Percentiles rank a stretch among this genome's conserved stretches.
Evolutionary conservation across 2,797 vertebrate species (phyloP).

Genomic region (Sciurus carolinensis): DNA sequence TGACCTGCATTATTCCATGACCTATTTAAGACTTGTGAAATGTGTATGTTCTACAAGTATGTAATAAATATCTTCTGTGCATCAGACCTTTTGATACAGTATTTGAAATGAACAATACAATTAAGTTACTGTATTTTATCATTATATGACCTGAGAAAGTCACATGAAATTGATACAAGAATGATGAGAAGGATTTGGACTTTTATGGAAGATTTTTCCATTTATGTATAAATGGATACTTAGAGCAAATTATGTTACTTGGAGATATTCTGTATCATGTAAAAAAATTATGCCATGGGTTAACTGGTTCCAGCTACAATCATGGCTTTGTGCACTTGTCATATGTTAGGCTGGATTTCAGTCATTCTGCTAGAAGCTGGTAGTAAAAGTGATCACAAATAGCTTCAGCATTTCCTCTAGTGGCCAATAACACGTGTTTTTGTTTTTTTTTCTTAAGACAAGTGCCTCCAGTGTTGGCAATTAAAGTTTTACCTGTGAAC

Average conservation of each 20-base stretch:
- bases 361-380: not conserved
- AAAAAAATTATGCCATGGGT: not conserved
- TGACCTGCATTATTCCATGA: not conserved
- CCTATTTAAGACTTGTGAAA: not conserved
- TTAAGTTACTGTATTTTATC: not conserved
- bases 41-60: not conserved
- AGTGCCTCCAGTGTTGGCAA: not conserved
- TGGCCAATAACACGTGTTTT: not conserved
- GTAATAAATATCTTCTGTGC: not conserved
- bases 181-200: not conserved
- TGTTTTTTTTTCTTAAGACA: not conserved
- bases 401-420: not conserved
- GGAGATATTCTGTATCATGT: not conserved
- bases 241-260: not conserved
- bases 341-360: not conserved
- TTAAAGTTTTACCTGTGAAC: not conserved
- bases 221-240: not conserved
- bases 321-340: not conserved
- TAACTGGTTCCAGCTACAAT: not conserved
- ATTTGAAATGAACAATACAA: not conserved
- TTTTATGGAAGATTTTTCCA: not conserved
- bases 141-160: not conserved
- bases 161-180: not conserved
- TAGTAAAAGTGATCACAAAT: not conserved
- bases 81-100: not conserved